Evolutionary conservation across 64 coral and sea anemone genomes (phyloP), one percentile per base, ranked within the genome.

Genomic region (Anthopleura sola): DNA sequence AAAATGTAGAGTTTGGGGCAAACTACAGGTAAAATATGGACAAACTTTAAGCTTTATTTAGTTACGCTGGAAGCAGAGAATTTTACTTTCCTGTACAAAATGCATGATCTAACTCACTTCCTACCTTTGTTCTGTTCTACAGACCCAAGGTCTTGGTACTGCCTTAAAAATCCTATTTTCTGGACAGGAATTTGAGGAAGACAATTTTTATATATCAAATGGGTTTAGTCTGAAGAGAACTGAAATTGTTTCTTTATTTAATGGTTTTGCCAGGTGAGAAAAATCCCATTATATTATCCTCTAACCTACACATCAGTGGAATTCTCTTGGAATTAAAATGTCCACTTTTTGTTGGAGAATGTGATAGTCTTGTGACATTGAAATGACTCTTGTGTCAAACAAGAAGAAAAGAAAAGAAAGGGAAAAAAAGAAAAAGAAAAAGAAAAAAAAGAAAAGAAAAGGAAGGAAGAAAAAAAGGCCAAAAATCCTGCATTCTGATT

Each of bases 161-260:
- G 97, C 97, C 4, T 58, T 99, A 12, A 99, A 99, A 81, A 92
- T 99, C 57, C 55, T 99, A 3, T 99, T 99, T 80, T 99, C 97
- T 49, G 93, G 97, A n/a, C 83, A 88, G 49, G 89, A 99, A 56
- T 94, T 99, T 60, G 92, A 94, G 19, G 68, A 84, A 58, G 76
- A 88, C 28, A 82, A 78, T 56, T 86, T 94, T 47, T 53, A 86
- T 21, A 89, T 78, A 14, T 87, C 60, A 57, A 48, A 88, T 15
- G 76, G 38, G 6, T 91, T 99, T 64, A 82, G 86, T 0, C 87
- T 99, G 2, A 99, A 80, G 64, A 86, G 97, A 83, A 68, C 79
- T 56, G 97, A 99, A 60, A 99, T 99, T 54, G 97, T 99, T 28
- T 88, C 92, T 16, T 49, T 99, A 51, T 99, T 99, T 40, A 99